Evolutionary conservation across 2,888 invertebrate genomes (phyloP), one percentile per base, ranked within the genome.

Genomic region (Cheilosia vulpina): DNA sequence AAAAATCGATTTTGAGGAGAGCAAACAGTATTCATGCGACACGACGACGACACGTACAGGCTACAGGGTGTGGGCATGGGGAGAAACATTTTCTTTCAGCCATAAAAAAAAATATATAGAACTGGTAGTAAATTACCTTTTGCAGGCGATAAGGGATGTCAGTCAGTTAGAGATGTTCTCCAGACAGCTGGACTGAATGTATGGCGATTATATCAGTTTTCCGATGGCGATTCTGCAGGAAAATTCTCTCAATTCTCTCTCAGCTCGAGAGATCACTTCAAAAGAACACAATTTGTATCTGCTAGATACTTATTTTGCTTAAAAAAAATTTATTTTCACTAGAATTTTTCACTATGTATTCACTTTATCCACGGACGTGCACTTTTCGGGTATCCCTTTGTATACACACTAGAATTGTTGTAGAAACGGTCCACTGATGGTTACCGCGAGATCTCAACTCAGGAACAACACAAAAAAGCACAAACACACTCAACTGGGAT

Each of bases 1-100:
- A 31, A 76, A 84, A 75, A 84, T 84, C 84, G 84, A 84, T 84
- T 79, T 66, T 45, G 19, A 19, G 53, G 45, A 69, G 57, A 73
- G 62, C 38, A 57, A 66, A 50, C 17, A 21, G 15, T 19, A 38
- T 7, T 34, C 34, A 15, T 41, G 19, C 13, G 38, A 21, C 21
- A 41, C 34, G 27, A 19, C 34, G 19, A 21, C 21, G 21, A 13
- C 13, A 19, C 9, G 45, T 7, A 50, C 11, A 17, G 50, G 50
- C 11, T 11, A 9, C 50, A 17, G 50, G 21, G 6, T 52, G 43
- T 19, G 13, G 53, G 27, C n/a, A 5, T 24, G 15, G 27, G 2
- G n/a, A 5, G 27, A 24, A 50, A 21, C 41, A 31, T 57, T 27
- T 63, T 5, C 13, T 50, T 58, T 57, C 15, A 2, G 50, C 21